Evolutionary conservation across 2,113 vertebrate species (phyloP), one percentile per base, ranked within the genome.

Genomic region (Dasypus novemcinctus): DNA sequence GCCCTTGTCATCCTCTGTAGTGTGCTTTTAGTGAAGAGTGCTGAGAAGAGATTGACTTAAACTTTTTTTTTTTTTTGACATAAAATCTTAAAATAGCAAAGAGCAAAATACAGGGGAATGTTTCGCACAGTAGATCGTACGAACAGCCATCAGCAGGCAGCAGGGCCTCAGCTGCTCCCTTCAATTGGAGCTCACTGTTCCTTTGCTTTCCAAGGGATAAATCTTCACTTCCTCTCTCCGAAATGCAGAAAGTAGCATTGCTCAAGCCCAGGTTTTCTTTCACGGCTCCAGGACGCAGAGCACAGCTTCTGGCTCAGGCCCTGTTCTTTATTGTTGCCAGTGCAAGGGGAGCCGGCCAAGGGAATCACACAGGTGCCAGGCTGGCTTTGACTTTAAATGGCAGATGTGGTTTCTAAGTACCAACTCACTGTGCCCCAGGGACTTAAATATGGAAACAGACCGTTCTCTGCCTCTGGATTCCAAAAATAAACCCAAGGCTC

Each of bases 361-460:
- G 88, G 78, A 83, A 76, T 90, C 91, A 82, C 64, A 59, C 82
- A 95, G 96, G 96, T 97, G 95, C 97, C 97, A 96, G 94, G 46
- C 71, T 71, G 64, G 18, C 25, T 80, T 46, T 82, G 36, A 68
- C 63, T 96, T 38, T 94, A 68, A 86, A 72, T 82, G 93, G 81
- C 57, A 80, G 79, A 21, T 91, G 92, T 87, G 94, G 88, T 93
- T 95, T 96, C 84, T 92, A 63, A 92, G 76, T 90, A 61, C 78
- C 49, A 59, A 66, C n/a, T 89, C 29, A 8, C 72, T 41, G 2
- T 81, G 76, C 76, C 96, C 76, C 49, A n/a, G 86, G 79, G 93
- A 52, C 71, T 96, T 92, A 43, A 57, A 41, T 95, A 74, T 97
- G 95, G 92, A 97, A 96, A 96, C 82, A 92, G 72, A 41, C 66